Conservation (phyloP, 2,888 invertebrate genomes). For the Ischnura elegans region DNA sequence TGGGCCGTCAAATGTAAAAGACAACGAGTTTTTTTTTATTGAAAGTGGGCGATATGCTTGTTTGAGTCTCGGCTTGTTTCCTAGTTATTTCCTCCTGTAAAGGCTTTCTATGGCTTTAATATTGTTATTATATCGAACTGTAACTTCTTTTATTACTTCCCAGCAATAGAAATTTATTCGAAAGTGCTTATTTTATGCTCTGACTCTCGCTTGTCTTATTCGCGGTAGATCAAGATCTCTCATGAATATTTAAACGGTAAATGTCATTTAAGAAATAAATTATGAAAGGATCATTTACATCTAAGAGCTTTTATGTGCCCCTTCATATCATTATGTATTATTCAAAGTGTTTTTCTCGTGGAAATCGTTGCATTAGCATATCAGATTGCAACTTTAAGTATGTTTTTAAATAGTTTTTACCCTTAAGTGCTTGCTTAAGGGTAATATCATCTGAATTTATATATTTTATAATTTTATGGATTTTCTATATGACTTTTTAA, state of each 20-base stretch:
- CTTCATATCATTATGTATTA: conserved; percentile 47
- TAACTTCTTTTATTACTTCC: background rate
- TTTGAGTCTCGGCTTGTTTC: no score
- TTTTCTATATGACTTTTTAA: no score
- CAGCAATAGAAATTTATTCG: background rate
- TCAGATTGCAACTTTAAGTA: conserved; percentile 1
- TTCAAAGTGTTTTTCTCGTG: background rate
- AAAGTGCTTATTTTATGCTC: background rate
- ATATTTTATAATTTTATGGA: no score
- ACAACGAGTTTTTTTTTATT: no score
- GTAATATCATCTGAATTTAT: background rate
- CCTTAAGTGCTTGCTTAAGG: background rate
- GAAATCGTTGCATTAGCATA: conserved; percentile 41
- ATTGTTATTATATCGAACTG: background rate
- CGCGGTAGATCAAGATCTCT: conserved; percentile 27
- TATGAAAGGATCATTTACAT: conserved; percentile 19
- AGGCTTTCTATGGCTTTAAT: background rate
- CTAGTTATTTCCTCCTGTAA: no score
- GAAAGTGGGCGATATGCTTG: no score
- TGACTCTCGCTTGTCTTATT: background rate
- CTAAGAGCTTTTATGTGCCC: conserved; percentile 28
- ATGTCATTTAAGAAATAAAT: conserved; percentile 23
- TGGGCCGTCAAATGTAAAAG: no score
- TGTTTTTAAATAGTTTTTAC: conserved; percentile 16
- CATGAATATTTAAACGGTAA: conserved; percentile 40